Percentiles rank a stretch among this genome's conserved stretches.
phyloP scores from a whole-genome alignment of 2,888 invertebrate species.

The Amiota mariae region DNA sequence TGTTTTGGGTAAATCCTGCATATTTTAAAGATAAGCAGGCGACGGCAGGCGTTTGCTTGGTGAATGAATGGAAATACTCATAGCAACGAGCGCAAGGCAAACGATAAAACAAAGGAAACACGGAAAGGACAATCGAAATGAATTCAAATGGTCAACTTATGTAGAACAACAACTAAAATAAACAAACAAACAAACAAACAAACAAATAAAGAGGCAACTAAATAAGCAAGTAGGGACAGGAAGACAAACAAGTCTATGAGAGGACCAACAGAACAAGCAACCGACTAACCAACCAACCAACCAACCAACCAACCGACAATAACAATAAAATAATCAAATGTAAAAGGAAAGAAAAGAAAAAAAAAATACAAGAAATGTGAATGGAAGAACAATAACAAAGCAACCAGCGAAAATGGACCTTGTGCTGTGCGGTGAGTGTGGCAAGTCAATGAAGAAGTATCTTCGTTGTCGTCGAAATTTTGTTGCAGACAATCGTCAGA shows the following conservation, averaged over 20 bases:
- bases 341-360: not conserved
- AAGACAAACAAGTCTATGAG: conserved; percentile 40
- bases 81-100: conserved; percentile 33
- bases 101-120: conserved; percentile 31
- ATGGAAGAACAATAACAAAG: not conserved
- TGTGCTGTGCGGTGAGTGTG: conserved; percentile 5
- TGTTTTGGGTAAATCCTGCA: conserved; percentile 15
- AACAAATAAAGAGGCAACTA: conserved; percentile 39
- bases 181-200: conserved; percentile 12
- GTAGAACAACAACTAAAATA: conserved; percentile 45
- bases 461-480: not conserved
- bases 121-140: conserved; percentile 54
- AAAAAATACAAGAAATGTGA: not conserved
- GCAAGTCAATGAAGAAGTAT: not conserved
- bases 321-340: conserved; percentile 32
- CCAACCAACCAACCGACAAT: conserved; percentile 20
- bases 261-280: conserved; percentile 31
- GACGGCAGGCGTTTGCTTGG: conserved; percentile 28
- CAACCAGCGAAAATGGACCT: too few species aligned
- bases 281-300: conserved; percentile 40
- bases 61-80: conserved; percentile 10
- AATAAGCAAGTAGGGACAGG: conserved; percentile 35
- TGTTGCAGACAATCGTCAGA: not conserved
- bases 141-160: conserved; percentile 68
- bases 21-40: conserved; percentile 58